Evolutionary conservation across 2,113 vertebrate species (phyloP).

Genomic region (Nothocercus julius): DNA sequence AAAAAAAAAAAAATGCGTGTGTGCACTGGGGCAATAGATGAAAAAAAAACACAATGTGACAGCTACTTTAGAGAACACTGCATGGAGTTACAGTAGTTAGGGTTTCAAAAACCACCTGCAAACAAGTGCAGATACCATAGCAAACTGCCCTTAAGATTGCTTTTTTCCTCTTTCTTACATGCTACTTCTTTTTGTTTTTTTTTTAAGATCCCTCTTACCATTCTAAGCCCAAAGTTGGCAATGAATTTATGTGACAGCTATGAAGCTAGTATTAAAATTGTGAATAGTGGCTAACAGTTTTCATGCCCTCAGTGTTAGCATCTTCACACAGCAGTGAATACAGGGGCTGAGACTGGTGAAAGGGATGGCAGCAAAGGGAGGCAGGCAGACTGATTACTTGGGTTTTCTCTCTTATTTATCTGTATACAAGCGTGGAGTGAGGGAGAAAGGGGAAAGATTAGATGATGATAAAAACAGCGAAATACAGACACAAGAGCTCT

Average conservation of each 20-base stretch:
- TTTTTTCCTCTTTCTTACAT: constrained; percentile 35
- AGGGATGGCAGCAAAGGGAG: neutral
- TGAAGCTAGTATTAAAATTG: constrained; percentile 81
- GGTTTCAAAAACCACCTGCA: constrained; percentile 80
- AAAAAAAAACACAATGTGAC: constrained; percentile 24
- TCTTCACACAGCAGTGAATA: constrained; percentile 66
- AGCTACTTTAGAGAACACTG: constrained; percentile 64
- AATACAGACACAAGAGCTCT: neutral
- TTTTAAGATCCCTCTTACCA: constrained; percentile 54
- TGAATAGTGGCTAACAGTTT: constrained; percentile 75
- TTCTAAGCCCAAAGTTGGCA: constrained; percentile 53
- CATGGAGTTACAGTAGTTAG: constrained; percentile 71
- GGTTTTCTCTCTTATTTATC: constrained; percentile 27
- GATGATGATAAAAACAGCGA: neutral
- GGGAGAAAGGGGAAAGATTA: neutral
- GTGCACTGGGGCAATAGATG: constrained; percentile 21
- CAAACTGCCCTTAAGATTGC: constrained; percentile 58
- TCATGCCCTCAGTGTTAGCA: constrained; percentile 32
- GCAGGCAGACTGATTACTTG: neutral
- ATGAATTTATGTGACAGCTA: constrained; percentile 88
- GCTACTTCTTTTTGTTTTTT: neutral
- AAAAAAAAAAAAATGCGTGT: neutral
- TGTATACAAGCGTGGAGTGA: neutral
- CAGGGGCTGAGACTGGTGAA: neutral
- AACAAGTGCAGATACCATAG: constrained; percentile 70